phyloP scores from a whole-genome alignment of 2,113 vertebrate genomes.

The Myxocyprinus asiaticus region DNA sequence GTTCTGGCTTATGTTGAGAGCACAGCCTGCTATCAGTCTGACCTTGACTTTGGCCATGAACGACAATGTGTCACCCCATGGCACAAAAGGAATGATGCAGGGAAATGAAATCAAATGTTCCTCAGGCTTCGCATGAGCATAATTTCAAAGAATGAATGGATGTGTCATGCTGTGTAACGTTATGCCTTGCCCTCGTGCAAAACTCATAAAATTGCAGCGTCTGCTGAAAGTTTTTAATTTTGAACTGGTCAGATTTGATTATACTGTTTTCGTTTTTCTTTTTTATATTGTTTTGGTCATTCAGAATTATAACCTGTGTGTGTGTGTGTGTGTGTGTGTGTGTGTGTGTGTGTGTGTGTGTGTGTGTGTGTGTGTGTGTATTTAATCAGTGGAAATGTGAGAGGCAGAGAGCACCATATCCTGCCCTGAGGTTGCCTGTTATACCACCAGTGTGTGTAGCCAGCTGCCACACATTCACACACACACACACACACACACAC shows the following conservation, averaged over 20 bases:
- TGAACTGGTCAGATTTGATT: no score
- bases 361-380: not conserved
- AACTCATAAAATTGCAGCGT: not conserved
- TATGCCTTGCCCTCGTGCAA: not conserved
- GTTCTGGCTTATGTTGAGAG: not conserved
- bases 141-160: slow-evolving; percentile 6
- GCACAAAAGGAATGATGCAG: not conserved
- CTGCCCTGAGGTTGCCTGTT: slow-evolving; percentile 34
- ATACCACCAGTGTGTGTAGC: slow-evolving; percentile 45
- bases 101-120: not conserved
- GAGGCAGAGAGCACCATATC: slow-evolving; percentile 4
- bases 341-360: not conserved
- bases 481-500: slow-evolving; percentile 48
- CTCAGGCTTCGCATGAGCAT: not conserved
- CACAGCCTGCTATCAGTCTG: slow-evolving; percentile 20
- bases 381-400: slow-evolving; percentile 3
- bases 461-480: slow-evolving; percentile 42
- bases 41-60: slow-evolving; percentile 25
- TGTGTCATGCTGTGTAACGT: not conserved
- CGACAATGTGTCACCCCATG: slow-evolving; percentile 7
- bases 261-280: no score
- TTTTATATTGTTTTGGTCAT: no score
- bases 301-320: no score
- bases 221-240: not conserved
- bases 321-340: no score